These are phyloP conservation scores for Geopemphigus sp. DNA, from an alignment of 1,140 invertebrate species.

Conservation along the genomic window DNA sequence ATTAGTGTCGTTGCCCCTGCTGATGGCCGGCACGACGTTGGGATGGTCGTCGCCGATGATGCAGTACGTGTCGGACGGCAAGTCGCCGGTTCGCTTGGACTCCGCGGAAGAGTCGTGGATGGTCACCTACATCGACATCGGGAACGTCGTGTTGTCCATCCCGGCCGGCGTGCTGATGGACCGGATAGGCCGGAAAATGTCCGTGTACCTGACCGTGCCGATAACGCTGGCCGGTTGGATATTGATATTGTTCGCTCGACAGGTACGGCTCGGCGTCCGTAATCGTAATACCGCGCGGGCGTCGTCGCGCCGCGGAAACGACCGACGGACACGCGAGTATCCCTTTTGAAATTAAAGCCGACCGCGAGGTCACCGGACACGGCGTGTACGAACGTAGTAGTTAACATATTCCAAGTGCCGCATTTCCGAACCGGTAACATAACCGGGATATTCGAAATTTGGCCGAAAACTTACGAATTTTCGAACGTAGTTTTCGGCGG, in stretches of 20 bases:
- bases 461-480: too few species aligned
- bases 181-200: conserved; percentile 53
- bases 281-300: too few species aligned
- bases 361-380: too few species aligned
- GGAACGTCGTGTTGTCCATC: conserved; percentile 52
- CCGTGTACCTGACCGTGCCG: conserved; percentile 71
- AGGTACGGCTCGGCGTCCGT: too few species aligned
- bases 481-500: too few species aligned
- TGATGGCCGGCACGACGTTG: conserved; percentile 62
- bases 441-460: too few species aligned
- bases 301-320: too few species aligned
- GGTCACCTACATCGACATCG: conserved; percentile 50
- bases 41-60: conserved; percentile 76
- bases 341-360: too few species aligned
- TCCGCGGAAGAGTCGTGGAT: conserved; percentile 60
- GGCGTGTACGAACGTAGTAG: too few species aligned
- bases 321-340: too few species aligned
- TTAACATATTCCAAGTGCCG: too few species aligned
- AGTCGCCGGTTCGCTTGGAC: conserved; percentile 62
- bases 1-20: conserved; percentile 52
- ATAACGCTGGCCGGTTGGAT: conserved; percentile 68
- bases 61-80: conserved; percentile 55
- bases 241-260: conserved; percentile 62
- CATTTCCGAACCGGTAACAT: too few species aligned
- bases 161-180: conserved; percentile 52